Conservation (phyloP, 2,888 invertebrate species). For the Mesodorylaimus sp. region DNA sequence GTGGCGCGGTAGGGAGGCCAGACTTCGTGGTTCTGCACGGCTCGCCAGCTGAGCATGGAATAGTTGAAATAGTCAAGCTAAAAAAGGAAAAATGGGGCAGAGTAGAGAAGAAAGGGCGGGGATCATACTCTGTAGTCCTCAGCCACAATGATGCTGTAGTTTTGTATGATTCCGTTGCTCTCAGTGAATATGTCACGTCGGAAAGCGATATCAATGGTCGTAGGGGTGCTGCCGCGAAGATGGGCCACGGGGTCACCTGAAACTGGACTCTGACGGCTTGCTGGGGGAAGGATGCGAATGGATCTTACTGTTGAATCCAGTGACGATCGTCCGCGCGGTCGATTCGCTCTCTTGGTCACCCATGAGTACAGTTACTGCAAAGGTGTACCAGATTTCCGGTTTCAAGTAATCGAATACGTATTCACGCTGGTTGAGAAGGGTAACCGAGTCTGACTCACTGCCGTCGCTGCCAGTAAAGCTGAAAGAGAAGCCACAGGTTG, state of each 20-base stretch:
- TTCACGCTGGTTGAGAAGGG: not conserved
- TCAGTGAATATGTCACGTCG: not conserved
- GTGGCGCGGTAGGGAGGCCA: constrained; percentile 9
- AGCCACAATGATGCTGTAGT: constrained; percentile 6
- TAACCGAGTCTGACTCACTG: not conserved
- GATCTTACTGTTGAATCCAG: not conserved
- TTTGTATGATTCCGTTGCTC: constrained; percentile 3
- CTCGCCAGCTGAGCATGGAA: constrained; percentile 3
- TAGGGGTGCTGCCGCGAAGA: not conserved
- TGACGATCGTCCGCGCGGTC: not conserved
- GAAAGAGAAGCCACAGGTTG: not conserved
- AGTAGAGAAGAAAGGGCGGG: not conserved
- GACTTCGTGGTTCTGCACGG: constrained; percentile 5
- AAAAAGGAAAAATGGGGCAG: not conserved
- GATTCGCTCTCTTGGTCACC: constrained; percentile 7
- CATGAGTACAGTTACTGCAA: constrained; percentile 2
- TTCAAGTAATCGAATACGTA: constrained; percentile 1
- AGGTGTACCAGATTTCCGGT: constrained; percentile 7
- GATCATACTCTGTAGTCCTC: constrained; percentile 4
- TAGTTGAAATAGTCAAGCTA: constrained; percentile 6
- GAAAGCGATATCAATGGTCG: constrained; percentile 6
- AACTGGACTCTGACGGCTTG: not conserved
- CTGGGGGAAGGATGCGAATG: not conserved
- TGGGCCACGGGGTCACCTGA: not conserved
- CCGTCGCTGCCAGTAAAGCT: constrained; percentile 8